Conservation (phyloP, 2,797 vertebrate species). For the Pteropus rufus region DNA sequence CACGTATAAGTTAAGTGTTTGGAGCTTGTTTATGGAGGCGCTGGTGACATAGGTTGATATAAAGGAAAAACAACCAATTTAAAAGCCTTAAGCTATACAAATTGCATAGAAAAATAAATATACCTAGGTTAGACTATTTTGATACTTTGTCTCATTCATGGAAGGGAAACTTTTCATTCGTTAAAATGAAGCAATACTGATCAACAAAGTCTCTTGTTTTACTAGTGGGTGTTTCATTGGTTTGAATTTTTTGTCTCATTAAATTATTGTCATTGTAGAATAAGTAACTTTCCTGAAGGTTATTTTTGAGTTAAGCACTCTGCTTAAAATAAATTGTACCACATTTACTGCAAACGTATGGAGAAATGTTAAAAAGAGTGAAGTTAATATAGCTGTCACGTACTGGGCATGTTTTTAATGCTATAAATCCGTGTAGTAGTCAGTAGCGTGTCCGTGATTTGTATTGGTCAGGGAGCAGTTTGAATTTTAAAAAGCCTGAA, state of each 20-base stretch:
- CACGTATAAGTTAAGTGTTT: conserved; percentile 31
- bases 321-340: conserved; percentile 52
- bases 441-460: conserved; percentile 84
- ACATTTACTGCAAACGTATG: not conserved
- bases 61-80: not conserved
- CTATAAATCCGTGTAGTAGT: conserved; percentile 85
- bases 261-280: conserved; percentile 42
- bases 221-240: conserved; percentile 35
- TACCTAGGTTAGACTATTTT: conserved; percentile 20
- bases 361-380: conserved; percentile 78
- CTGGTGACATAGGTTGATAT: conserved; percentile 36
- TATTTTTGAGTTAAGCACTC: conserved; percentile 41
- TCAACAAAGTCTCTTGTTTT: conserved; percentile 50
- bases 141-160: conserved; percentile 55
- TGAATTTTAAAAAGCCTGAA: conserved; percentile 88
- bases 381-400: conserved; percentile 87
- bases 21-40: not conserved
- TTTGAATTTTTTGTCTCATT: conserved; percentile 40
- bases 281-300: conserved; percentile 75
- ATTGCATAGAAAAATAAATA: conserved; percentile 11
- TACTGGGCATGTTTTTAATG: conserved; percentile 84
- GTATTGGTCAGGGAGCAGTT: conserved; percentile 87
- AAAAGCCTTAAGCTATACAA: not conserved
- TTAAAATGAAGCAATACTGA: conserved; percentile 34
- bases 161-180: not conserved